Evolutionary conservation across 2,113 vertebrate species (phyloP), one percentile per base, ranked within the genome.

Genomic region (Panurus biarmicus): DNA sequence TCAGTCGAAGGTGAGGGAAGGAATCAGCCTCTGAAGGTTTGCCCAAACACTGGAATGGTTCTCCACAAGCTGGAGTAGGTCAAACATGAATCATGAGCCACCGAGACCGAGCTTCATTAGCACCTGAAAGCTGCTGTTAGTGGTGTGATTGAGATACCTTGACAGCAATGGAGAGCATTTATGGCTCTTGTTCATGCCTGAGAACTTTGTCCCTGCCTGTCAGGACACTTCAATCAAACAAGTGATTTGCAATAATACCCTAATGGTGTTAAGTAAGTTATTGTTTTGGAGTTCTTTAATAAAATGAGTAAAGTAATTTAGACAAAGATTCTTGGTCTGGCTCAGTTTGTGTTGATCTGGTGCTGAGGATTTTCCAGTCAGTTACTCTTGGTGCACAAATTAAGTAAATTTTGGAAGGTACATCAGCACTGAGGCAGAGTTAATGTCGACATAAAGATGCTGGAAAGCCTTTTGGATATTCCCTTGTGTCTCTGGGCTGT

Each of bases 1-100:
- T 99, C 7, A 96, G 98, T 65, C 98, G 97, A 96, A 99, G 98
- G 99, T 99, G 29, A 73, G 96, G 78, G 38, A 22, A 78, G 56
- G 57, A 29, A 31, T 64, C 1, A 2, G 53, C 42, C 25, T 87
- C 65, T 78, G 44, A 16, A 61, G 16, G 38, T 42, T 71, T 64
- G 38, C 18, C 6, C 51, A 56, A 1, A 33, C 57, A 28, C 61
- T 56, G 17, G 51, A 53, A 58, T 47, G 44, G 12, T 54, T 76
- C 35, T 73, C 33, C 61, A 2, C 40, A 42, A 8, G 40, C 57
- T 87, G 74, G 36, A 58, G 23, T 4, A 54, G 76, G 12, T 51
- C 57, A 44, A 70, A 90, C 70, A 31, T 14, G 50, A 62, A 56
- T 71, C 9, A 3, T 24, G 24, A 64, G 28, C 35, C 28, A 29